A percentile compares a stretch with the other conserved stretches of the same genome.
These are phyloP conservation scores for Phyllopteryx taeniolatus DNA, from an alignment of 2,113 vertebrate genomes.

Conservation along the genomic window DNA sequence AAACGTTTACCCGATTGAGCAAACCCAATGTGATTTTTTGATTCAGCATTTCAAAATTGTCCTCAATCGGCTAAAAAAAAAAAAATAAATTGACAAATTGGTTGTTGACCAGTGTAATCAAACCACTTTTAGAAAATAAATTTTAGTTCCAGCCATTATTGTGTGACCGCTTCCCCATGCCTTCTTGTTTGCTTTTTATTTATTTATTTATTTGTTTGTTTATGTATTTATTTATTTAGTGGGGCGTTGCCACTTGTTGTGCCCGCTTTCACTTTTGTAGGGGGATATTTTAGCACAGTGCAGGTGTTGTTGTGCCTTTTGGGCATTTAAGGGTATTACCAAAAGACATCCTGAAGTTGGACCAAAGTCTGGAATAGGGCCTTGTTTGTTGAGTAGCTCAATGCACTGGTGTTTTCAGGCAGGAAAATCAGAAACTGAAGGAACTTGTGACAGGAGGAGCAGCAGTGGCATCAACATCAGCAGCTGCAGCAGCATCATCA, in stretches of 20 bases:
- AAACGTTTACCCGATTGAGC: too few relatives aligned
- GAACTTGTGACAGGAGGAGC: conserved; percentile 78
- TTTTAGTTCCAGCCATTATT: background rate
- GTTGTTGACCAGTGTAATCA: too few relatives aligned
- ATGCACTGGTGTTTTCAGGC: conserved; percentile 63
- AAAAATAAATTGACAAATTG: too few relatives aligned
- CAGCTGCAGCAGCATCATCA: conserved; percentile 14
- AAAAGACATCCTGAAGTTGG: conserved; percentile 15
- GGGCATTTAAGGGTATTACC: conserved; percentile 66
- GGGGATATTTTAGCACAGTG: conserved; percentile 28
- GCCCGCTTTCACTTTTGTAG: conserved; percentile 42
- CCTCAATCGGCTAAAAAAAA: too few relatives aligned
- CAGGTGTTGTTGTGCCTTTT: background rate
- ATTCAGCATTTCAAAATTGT: too few relatives aligned
- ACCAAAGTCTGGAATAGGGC: background rate
- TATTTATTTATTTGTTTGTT: too few relatives aligned
- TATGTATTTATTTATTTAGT: background rate
- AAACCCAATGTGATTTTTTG: too few relatives aligned
- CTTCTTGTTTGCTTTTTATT: background rate
- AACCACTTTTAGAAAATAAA: background rate
- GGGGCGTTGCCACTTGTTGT: background rate
- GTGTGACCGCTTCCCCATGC: background rate
- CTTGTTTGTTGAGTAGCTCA: background rate
- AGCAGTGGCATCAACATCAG: conserved; percentile 45
- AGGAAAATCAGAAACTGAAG: conserved; percentile 91